phyloP scores from a whole-genome alignment of 2,113 vertebrate species.

The Psophia crepitans region DNA sequence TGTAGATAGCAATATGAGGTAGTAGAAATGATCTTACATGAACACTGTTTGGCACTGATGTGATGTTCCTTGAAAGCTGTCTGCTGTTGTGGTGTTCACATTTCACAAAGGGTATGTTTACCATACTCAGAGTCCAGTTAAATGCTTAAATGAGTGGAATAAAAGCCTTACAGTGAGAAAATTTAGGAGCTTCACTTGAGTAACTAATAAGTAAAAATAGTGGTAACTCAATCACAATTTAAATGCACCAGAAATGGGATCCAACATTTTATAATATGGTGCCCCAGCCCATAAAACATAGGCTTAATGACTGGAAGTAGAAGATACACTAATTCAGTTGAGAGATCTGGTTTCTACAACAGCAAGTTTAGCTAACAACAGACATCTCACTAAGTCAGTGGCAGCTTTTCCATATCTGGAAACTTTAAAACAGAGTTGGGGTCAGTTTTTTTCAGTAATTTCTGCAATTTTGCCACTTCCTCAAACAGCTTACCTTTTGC shows the following conservation, averaged over 20 bases:
- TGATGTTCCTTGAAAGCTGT: neutral
- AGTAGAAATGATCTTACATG: neutral
- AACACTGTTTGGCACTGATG: neutral
- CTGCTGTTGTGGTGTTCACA: neutral
- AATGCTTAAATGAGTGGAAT: neutral
- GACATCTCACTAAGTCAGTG: neutral
- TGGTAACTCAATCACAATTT: neutral
- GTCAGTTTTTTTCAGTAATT: neutral
- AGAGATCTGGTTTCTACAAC: neutral
- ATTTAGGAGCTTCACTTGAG: neutral
- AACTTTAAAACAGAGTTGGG: neutral
- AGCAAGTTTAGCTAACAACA: neutral
- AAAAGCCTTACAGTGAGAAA: neutral
- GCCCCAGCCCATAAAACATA: neutral
- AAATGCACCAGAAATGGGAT: neutral
- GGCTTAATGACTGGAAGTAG: neutral
- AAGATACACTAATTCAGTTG: neutral
- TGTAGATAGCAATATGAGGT: neutral
- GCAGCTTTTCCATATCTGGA: neutral
- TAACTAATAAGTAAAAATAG: neutral
- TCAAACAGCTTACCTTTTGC: neutral
- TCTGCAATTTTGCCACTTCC: neutral
- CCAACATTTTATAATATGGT: neutral
- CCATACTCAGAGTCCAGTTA: neutral
- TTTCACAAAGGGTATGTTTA: neutral